These are phyloP conservation scores for Xestia xanthographa DNA, from an alignment of 2,888 invertebrate genomes.

Conservation along the genomic window DNA sequence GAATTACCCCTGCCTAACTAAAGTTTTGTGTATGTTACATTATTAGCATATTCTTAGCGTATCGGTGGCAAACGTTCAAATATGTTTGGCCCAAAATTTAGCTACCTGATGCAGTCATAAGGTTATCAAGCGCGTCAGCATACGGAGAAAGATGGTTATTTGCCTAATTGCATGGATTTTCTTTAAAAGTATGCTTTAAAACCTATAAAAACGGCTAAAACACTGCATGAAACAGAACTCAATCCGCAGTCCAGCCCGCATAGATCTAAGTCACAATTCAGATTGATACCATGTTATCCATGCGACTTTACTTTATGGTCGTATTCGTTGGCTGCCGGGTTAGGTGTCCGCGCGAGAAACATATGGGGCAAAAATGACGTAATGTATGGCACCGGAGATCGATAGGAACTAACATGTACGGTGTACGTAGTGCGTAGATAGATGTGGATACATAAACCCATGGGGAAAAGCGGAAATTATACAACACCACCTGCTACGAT, in stretches of 20 bases:
- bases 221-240: not conserved
- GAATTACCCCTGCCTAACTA: not conserved
- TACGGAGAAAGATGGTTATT: not conserved
- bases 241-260: slow-evolving; percentile 39
- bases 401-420: slow-evolving; percentile 42
- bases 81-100: not conserved
- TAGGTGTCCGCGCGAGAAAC: slow-evolving; percentile 49
- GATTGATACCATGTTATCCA: slow-evolving; percentile 52
- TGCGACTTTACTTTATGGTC: slow-evolving; percentile 54
- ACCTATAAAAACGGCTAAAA: not conserved
- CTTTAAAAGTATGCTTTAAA: not conserved
- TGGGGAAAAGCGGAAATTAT: not conserved
- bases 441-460: too few relatives aligned
- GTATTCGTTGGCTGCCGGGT: slow-evolving; percentile 33
- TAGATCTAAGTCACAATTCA: slow-evolving; percentile 46
- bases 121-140: not conserved
- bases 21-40: not conserved
- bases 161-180: not conserved
- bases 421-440: slow-evolving; percentile 28
- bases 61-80: not conserved
- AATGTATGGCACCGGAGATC: slow-evolving; percentile 53
- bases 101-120: not conserved
- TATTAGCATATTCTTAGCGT: not conserved
- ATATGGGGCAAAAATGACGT: slow-evolving; percentile 64
- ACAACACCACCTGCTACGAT: not conserved